Conservation (phyloP, 2,888 invertebrate genomes). For the Morpho achilles region DNA sequence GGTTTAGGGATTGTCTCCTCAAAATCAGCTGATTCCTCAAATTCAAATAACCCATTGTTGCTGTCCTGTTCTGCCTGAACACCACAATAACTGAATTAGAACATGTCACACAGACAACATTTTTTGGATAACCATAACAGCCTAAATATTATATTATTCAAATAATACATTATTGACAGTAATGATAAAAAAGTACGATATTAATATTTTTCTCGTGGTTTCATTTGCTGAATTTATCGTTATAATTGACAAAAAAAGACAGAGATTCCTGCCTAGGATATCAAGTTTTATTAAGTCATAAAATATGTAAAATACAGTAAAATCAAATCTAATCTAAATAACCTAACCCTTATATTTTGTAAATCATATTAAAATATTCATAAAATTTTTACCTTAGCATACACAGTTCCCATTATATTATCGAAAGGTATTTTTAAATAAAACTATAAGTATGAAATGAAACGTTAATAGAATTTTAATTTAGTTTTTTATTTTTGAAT, state of each 20-base stretch:
- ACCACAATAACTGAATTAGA: not conserved
- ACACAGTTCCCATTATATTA: constrained; percentile 36
- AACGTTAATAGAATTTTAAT: constrained; percentile 22
- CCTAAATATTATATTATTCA: no score
- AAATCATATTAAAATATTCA: no score
- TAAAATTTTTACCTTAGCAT: constrained; percentile 31
- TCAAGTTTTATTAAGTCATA: no score
- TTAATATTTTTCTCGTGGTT: no score
- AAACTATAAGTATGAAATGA: constrained; percentile 5
- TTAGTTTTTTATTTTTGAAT: constrained; percentile 36
- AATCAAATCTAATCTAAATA: not conserved
- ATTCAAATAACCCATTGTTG: constrained; percentile 47
- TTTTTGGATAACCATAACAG: no score
- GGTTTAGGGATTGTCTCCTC: constrained; percentile 54
- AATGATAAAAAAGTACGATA: no score
- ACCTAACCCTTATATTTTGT: not conserved
- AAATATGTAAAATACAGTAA: no score
- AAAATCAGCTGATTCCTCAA: constrained; percentile 54
- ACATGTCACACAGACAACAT: not conserved
- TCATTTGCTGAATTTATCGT: no score
- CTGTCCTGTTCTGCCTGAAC: constrained; percentile 38
- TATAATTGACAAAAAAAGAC: no score
- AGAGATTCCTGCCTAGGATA: no score
- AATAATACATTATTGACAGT: no score
- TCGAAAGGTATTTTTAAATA: constrained; percentile 3